Conservation (phyloP, 2,797 vertebrate genomes). For the Falco berigora region DNA sequence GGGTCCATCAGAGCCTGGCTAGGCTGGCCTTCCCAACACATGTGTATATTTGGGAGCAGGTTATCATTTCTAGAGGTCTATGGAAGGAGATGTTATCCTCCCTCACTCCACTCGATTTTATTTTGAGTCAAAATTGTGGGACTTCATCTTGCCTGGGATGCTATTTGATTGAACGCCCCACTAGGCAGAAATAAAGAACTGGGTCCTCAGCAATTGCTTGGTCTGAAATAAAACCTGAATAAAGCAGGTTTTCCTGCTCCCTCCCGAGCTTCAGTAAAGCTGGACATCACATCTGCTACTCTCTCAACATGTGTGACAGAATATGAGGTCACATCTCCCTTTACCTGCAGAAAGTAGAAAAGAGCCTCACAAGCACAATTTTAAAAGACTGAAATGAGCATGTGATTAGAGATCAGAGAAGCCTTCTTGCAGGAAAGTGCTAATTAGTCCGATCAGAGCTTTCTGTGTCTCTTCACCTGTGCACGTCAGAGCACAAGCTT, state of each 20-base stretch:
- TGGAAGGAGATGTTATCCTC: not conserved
- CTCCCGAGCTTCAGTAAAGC: not conserved
- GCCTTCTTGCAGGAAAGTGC: conserved; percentile 19
- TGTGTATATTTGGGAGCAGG: not conserved
- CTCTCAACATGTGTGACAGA: not conserved
- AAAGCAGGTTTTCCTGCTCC: not conserved
- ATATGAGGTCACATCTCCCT: not conserved
- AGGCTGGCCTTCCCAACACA: not conserved
- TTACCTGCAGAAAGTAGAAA: not conserved
- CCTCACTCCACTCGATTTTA: not conserved
- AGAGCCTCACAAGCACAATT: not conserved
- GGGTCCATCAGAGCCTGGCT: not conserved
- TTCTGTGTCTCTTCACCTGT: not conserved
- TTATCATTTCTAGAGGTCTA: not conserved
- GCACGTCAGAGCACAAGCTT: not conserved
- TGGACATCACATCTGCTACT: not conserved
- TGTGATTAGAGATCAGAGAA: conserved; percentile 53
- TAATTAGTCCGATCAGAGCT: conserved; percentile 38
- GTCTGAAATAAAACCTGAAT: not conserved
- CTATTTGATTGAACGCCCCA: rapidly evolving
- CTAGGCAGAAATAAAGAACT: not conserved
- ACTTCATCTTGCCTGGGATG: not conserved
- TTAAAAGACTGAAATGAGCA: conserved; percentile 15
- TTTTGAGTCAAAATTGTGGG: not conserved
- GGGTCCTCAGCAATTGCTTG: not conserved